Evolutionary conservation across 2,797 vertebrate species (phyloP), one percentile per base, ranked within the genome.

Genomic region (Peromyscus eremicus): DNA sequence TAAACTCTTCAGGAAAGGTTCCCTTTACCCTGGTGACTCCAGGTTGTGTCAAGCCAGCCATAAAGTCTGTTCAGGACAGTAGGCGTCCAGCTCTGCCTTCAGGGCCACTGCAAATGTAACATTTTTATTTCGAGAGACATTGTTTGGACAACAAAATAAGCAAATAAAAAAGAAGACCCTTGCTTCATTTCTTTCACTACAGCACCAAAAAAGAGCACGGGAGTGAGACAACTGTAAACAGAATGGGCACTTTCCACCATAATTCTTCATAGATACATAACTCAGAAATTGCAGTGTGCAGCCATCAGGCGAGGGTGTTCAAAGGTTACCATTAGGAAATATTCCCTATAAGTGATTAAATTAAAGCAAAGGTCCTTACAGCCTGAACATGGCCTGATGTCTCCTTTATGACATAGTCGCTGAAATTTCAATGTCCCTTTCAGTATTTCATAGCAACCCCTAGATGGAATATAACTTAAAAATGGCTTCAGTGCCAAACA

Each of bases 401-500:
- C 87, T 34, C 94, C 66, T 87, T 93, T 92, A 73, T 88, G 68
- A 40, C 14, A 68, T 49, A 84, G 71, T 96, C 37, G 55, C 68
- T 96, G 82, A 89, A 12, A 94, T 83, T 12, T 81, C 57, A 37
- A 79, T 85, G 52, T 89, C 25, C 32, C 93, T n/a, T 85, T 73
- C 73, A 94, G 92, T 71, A 81, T 97, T 97, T 70, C 34, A 91
- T 81, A 75, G 11, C 13, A 77, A 89, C 46, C 17, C 46, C 8
- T 46, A 37, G 34, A 89, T 11, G 94, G 46, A 25, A 32, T 76
- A 4, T 71, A 49, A 71, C 52, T 84, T 90, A 46, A 98, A 92
- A 98, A 91, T 0, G 16, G 83, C 86, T 95, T 64, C 3, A 62
- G 83, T 93, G 91, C 95, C 90, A 95, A 70, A 97, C 87, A 49